Base-by-base conservation (phyloP, 2,888 invertebrate species). In the Thyatira batis region DNA sequence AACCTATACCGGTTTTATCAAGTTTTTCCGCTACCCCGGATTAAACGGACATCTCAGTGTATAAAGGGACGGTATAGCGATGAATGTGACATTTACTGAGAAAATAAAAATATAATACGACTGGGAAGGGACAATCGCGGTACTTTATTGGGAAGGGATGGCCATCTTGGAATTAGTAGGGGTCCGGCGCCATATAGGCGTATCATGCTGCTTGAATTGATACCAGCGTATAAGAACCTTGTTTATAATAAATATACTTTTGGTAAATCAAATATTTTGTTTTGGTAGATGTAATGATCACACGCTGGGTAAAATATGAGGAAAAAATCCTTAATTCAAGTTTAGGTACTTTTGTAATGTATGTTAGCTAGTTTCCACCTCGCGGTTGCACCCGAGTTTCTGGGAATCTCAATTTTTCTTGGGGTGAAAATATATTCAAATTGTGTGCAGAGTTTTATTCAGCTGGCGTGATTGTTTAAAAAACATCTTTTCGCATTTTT, bases 1-100 rank as follows among this genome's bases (percentile, higher is more conserved):
- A 83, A 82, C 82, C 80, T 67, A 73, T 81, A 76, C 80, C 72
- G 68, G 72, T 74, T 79, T 84, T 86, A 85, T 84, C 77, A 75
- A 78, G 77, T 74, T 82, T 80, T 85, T 78, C 80, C 78, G 76
- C 73, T 75, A 70, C 57, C 63, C 68, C 59, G 66, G 68, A 77
- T 78, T 71, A 78, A 64, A 74, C 65, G 70, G 50, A 53, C 54
- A 57, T 60, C 53, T 51, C 50, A 52, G 46, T 54, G 50, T 39
- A 62, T 60, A 63, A 62, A 63, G 44, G 56, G 58, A 28, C 49
- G 53, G 55, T 61, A 60, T 57, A 57, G 56, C 57, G 52, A 60
- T 65, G 62, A 61, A 69, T 60, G 61, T 58, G 70, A 71, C 71
- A 66, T 78, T 70, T 72, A 75, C 69, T 64, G 73, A 69, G 69